Conservation (phyloP, 2,113 vertebrate genomes). For the Sigmodon hispidus region DNA sequence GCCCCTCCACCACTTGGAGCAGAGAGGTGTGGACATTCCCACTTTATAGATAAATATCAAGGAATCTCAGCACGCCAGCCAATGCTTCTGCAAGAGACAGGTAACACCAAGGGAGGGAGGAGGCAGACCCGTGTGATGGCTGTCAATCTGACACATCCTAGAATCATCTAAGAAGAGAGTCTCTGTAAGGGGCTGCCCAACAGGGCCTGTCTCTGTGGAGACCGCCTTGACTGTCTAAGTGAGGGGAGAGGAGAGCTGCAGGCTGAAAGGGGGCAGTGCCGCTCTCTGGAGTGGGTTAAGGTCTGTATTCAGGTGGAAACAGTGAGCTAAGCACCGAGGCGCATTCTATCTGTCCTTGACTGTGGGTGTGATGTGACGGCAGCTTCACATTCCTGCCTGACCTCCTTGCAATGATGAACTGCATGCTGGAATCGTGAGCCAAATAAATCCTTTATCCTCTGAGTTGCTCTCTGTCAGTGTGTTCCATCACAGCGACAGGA, state of each 20-base stretch:
- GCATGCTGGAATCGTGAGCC: background rate
- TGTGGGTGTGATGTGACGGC: too few species aligned
- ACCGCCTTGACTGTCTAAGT: background rate
- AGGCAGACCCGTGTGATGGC: background rate
- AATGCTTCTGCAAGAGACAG: rapidly evolving
- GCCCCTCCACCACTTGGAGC: background rate
- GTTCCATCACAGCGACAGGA: background rate
- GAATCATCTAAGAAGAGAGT: background rate
- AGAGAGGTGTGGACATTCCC: rapidly evolving
- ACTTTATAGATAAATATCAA: background rate
- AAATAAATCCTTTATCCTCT: background rate
- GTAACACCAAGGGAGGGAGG: rapidly evolving
- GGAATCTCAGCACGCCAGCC: background rate
- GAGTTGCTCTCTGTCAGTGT: background rate
- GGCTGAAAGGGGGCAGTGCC: too few species aligned
- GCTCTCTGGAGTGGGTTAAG: background rate
- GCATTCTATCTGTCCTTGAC: background rate
- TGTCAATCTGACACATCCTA: background rate
- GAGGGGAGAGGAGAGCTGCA: background rate
- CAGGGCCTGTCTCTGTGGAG: background rate
- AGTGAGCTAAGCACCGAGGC: background rate
- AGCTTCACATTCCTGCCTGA: background rate
- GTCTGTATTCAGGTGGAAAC: background rate
- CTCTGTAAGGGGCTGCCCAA: background rate
- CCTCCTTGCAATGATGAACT: background rate